phyloP scores from a whole-genome alignment of 2,113 vertebrate species.

The Phasianus colchicus region DNA sequence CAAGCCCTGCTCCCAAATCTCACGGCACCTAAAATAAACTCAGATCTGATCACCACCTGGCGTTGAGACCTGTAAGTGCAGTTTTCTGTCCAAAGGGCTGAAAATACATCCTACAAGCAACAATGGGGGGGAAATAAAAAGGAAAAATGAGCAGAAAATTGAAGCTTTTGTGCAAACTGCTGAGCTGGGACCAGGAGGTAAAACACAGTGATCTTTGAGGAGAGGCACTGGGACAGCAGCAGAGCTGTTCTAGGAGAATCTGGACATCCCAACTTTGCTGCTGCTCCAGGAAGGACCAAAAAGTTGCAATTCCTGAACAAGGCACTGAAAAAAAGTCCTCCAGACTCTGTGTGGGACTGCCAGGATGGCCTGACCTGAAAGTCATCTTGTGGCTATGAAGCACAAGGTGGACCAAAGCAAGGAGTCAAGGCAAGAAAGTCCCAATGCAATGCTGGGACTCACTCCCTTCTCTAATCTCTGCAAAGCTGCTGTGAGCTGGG shows the following conservation, averaged over 20 bases:
- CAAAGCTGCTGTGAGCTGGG: background rate
- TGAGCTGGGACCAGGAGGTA: background rate
- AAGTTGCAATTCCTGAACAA: background rate
- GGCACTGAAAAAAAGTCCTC: background rate
- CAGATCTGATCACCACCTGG: background rate
- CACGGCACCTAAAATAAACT: background rate
- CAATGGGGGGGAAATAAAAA: rapidly evolving
- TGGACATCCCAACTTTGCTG: background rate
- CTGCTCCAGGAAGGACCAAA: background rate
- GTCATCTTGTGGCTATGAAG: background rate
- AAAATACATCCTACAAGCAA: background rate
- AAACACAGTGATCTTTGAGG: background rate
- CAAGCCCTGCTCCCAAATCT: background rate
- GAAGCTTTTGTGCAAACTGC: background rate
- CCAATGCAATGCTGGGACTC: background rate
- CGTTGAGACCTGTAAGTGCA: background rate
- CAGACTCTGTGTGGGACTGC: no score
- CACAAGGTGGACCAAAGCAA: background rate
- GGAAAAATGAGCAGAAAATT: background rate
- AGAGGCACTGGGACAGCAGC: background rate
- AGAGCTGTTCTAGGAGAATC: background rate
- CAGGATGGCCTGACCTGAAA: background rate
- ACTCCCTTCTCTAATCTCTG: background rate
- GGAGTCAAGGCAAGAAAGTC: background rate
- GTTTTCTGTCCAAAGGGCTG: background rate